phyloP scores from a whole-genome alignment of 2,797 vertebrate species.

The Ctenosaura bakeri region DNA sequence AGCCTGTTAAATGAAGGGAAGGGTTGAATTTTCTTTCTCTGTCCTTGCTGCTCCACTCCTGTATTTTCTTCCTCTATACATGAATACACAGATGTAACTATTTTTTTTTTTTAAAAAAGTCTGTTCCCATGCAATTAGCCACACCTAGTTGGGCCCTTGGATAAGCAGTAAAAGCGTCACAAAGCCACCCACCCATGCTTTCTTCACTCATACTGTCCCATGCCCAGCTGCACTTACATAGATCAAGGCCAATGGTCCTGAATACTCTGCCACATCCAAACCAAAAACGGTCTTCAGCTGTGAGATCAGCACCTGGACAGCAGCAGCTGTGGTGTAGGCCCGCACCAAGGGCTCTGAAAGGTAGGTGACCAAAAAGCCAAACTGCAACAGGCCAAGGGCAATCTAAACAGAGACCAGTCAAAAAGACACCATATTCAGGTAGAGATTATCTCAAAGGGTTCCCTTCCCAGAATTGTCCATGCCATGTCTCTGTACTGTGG shows the following conservation, averaged over 20 bases:
- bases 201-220: too few relatives aligned
- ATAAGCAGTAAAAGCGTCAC: background rate
- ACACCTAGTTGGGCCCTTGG: background rate
- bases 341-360: constrained; percentile 93
- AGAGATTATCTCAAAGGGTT: background rate
- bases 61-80: too few relatives aligned
- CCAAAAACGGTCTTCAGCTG: constrained; percentile 94
- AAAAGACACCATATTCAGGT: background rate
- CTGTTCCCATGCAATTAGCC: background rate
- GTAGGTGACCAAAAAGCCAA: constrained; percentile 96
- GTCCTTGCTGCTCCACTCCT: background rate
- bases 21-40: background rate
- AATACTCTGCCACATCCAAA: constrained; percentile 79
- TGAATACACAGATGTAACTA: too few relatives aligned
- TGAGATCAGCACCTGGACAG: constrained; percentile 91
- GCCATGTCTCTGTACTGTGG: background rate
- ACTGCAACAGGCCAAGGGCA: constrained; percentile 88
- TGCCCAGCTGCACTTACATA: constrained; percentile 70
- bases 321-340: constrained; percentile 90
- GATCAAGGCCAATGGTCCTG: constrained; percentile 82
- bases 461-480: background rate
- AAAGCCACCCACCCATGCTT: background rate
- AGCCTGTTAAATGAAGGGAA: background rate
- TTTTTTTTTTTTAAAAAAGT: background rate
- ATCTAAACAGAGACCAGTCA: constrained; percentile 78